Evolutionary conservation across 2,113 vertebrate genomes (phyloP), one percentile per base, ranked within the genome.

Genomic region (Campylorhamphus procurvoides): DNA sequence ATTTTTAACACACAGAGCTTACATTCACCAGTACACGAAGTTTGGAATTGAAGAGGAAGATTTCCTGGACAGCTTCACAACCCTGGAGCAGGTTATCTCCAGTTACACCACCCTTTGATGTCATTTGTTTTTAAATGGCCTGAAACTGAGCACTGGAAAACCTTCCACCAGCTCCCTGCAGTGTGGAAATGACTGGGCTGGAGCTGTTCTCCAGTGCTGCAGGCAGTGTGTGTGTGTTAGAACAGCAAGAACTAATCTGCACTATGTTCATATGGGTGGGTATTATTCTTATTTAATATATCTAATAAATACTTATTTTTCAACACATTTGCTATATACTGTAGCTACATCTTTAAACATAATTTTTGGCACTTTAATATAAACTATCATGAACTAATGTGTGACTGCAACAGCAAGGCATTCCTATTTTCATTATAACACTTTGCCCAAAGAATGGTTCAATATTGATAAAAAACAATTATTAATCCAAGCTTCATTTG

Each of bases 1-100:
- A 8, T 80, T 77, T 60, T 71, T 93, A 72, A 76, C 52, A 74
- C 87, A 56, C 97, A 99, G 99, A 90, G 99, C 99, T 33, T 99
- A 99, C 20, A 75, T 99, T 95, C 99, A 99, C 97, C 99, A 99
- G 84, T 99, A 99, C 73, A 97, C 97, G 25, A 99, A 98, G 87
- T 99, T 98, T 90, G 99, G 99, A 76, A 98, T 99, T 27, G 98
- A 99, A 52, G 99, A 99, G 94, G 99, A 99, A 44, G 98, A 99
- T 69, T 99, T 99, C 91, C 97, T 99, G 53, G 99, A 99, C 96
- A 98, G 98, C 93, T 99, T 99, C 79, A 98, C 99, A 19, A 97
- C 98, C 77, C 97, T 99, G 75, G 99, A 99, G 96, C 99, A 99
- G 95, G 97, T 99, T n/a, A 96, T 99, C 93, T 98, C 99, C 94